A percentile compares a stretch with the other conserved stretches of the same genome.
Conservation (phyloP, 1,140 invertebrate species). For the Kradibia gibbosae region DNA sequence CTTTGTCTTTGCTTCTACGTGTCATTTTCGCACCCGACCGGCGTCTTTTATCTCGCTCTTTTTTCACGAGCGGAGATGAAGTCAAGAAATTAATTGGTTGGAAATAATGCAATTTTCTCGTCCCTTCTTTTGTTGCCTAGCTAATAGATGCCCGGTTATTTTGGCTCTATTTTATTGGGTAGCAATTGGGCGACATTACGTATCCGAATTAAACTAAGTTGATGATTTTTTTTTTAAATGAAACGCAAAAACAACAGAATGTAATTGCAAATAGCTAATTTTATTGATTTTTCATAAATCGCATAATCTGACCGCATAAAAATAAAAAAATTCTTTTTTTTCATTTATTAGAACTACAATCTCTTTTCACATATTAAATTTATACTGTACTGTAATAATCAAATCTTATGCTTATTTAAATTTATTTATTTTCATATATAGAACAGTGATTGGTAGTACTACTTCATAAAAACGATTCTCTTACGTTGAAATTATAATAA, state of each 20-base stretch:
- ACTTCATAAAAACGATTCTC: too few species aligned
- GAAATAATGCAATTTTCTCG: slow-evolving; percentile 4
- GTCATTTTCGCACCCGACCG: neutral
- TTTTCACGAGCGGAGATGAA: neutral
- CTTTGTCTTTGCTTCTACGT: neutral
- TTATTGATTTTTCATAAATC: too few species aligned
- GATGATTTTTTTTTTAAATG: neutral
- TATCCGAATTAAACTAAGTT: neutral
- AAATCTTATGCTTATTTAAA: too few species aligned
- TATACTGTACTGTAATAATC: too few species aligned
- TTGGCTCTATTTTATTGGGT: slow-evolving; percentile 12
- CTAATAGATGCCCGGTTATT: neutral
- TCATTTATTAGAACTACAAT: too few species aligned
- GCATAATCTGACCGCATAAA: too few species aligned
- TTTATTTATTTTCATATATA: too few species aligned
- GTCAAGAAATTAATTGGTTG: slow-evolving; percentile 26
- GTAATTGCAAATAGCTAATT: slow-evolving; percentile 4
- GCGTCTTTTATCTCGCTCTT: neutral
- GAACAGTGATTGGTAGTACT: too few species aligned
- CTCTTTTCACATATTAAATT: too few species aligned
- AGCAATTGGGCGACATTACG: neutral
- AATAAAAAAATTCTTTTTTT: too few species aligned
- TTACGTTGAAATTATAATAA: too few species aligned
- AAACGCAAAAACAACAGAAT: neutral
- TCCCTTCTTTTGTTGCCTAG: neutral